A percentile compares a stretch with the other conserved stretches of the same genome.
These are phyloP conservation scores for Sicus ferrugineus DNA, from an alignment of 2,888 invertebrate species.

Conservation along the genomic window DNA sequence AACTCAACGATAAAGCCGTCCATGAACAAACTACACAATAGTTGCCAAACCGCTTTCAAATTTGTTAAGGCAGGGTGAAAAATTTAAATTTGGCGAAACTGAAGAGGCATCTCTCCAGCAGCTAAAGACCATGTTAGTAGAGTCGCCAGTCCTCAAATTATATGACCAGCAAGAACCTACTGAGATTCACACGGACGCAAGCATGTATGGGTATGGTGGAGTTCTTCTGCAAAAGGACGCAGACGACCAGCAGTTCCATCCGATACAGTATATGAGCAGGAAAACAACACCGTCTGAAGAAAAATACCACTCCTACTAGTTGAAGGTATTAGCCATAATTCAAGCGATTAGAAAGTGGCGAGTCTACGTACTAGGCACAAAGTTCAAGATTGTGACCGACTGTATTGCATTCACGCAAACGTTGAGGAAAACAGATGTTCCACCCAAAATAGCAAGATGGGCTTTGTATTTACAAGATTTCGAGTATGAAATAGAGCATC, in stretches of 20 bases:
- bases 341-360: not conserved
- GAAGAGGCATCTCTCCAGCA: slow-evolving; percentile 12
- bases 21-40: slow-evolving; percentile 19
- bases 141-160: slow-evolving; percentile 12
- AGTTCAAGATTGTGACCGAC: not conserved
- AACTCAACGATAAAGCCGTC: slow-evolving; percentile 28
- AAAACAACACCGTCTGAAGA: slow-evolving; percentile 1
- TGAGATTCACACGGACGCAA: not conserved
- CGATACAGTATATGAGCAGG: slow-evolving; percentile 5
- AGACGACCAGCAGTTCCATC: slow-evolving; percentile 5
- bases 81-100: slow-evolving; percentile 8
- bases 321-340: not conserved
- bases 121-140: not conserved
- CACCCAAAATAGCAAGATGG: slow-evolving; percentile 31
- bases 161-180: not conserved
- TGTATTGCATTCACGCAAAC: slow-evolving; percentile 53
- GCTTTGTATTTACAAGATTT: slow-evolving; percentile 27
- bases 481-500: slow-evolving; percentile 26
- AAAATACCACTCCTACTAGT: not conserved
- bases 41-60: slow-evolving; percentile 13
- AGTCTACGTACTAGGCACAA: not conserved
- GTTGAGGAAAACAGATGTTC: slow-evolving; percentile 48
- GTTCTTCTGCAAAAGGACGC: not conserved
- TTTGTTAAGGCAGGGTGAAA: not conserved
- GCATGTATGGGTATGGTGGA: not conserved